Base-by-base conservation (phyloP, 2,113 vertebrate genomes). In the Corydoras maculifer region DNA sequence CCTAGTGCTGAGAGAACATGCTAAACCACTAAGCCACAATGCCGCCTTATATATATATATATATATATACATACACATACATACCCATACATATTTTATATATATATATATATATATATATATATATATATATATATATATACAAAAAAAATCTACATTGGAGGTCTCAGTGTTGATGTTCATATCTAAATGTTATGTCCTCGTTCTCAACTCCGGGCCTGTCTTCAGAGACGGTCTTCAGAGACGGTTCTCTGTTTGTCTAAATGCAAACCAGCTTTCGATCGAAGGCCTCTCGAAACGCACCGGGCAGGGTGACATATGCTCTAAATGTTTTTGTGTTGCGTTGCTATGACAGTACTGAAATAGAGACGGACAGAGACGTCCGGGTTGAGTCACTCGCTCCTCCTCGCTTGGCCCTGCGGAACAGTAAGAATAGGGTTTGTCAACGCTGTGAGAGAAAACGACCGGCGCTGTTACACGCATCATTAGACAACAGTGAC, bases 331-430 rank as follows among this genome's bases (percentile, higher is more conserved):
- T 85, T 87, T 88, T 13, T 76, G 18, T 8, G 35, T 43, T 43
- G 72, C 72, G 82, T 88, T 83, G 80, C 76, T 78, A 87, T 83
- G 82, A 83, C 77, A 83, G 25, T 72, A 65, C 48, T 65, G 58
- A 60, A 61, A 65, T 29, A 58, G 31, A 71, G 68, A 35, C 58
- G 61, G 59, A 58, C 51, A 62, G 60, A 30, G 59, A 43, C 60
- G 64, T 59, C 31, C 67, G 15, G 57, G 53, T 43, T 75, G 64
- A 65, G 14, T 31, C 59, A 25, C 72, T 53, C 64, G 62, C 48
- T 64, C 55, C 58, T 71, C 18, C 71, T 49, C 72, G 32, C 54
- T 69, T 30, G 13, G 74, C 59, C 73, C 60, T 31, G 8, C 57
- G 55, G 14, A 63, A 68, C 65, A 3, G 31, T n/a, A 35, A 70